phyloP scores from a whole-genome alignment of 2,888 invertebrate species.

The Drosophila testacea region DNA sequence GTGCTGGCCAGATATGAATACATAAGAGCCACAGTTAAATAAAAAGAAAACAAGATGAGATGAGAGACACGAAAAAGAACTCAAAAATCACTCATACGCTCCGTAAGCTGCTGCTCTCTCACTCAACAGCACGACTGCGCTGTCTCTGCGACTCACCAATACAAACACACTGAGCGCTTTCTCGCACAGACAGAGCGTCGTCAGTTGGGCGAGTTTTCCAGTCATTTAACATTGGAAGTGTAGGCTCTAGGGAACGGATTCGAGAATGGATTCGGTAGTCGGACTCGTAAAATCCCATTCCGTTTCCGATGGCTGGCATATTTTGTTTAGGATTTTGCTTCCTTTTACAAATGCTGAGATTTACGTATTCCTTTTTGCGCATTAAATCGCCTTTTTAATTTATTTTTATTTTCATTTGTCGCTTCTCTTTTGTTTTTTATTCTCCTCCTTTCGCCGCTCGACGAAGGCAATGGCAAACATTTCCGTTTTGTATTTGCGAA shows the following conservation, averaged over 20 bases:
- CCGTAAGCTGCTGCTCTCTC: conserved; percentile 32
- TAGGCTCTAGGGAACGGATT: conserved; percentile 32
- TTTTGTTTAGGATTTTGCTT: conserved; percentile 72
- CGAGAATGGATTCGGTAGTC: conserved; percentile 9
- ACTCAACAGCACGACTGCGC: conserved; percentile 53
- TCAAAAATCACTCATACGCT: conserved; percentile 71
- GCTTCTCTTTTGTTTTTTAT: conserved; percentile 34
- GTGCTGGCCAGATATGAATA: conserved; percentile 49
- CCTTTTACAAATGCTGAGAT: conserved; percentile 73
- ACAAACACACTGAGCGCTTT: conserved; percentile 49
- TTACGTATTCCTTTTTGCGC: conserved; percentile 61
- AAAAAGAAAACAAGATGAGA: conserved; percentile 35
- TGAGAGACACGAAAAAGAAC: conserved; percentile 19
- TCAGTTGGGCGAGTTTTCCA: conserved; percentile 62
- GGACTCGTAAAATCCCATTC: conserved; percentile 14
- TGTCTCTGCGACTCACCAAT: conserved; percentile 47
- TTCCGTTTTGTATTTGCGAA: conserved; percentile 74
- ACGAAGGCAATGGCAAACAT: conserved; percentile 46
- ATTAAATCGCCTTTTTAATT: conserved; percentile 76
- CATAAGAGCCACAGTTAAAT: conserved; percentile 51
- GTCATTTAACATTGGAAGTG: conserved; percentile 56
- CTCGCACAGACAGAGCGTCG: conserved; percentile 70
- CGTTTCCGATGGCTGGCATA: conserved; percentile 64
- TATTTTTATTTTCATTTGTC: conserved; percentile 58
- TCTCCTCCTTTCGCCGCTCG: conserved; percentile 12